Evolutionary conservation across 2,888 invertebrate species (phyloP), one percentile per base, ranked within the genome.

Genomic region (Agriopis leucophaearia): DNA sequence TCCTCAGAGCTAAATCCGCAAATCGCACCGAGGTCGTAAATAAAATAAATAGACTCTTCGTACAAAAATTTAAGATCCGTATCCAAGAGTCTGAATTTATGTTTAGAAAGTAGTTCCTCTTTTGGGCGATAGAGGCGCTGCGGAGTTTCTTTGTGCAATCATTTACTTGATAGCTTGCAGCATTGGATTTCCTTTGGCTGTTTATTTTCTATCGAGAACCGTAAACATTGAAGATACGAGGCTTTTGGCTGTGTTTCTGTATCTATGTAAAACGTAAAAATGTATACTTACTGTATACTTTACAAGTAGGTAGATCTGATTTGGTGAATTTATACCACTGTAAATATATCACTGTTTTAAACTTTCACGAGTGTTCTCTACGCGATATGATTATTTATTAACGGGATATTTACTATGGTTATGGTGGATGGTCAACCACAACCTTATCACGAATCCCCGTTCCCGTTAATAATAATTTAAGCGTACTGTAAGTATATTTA

Each of bases 181-280:
- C 57, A 58, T 58, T 58, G 64, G 58, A 64, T 57, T 64, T 64
- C 64, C 57, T 64, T 57, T 57, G 57, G 18, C 51, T 64, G 57
- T 64, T 57, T 57, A 64, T 57, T 44, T 44, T 51, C 35, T 44
- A 10, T 18, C 8, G 57, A 8, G 16, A 13, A 7, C 40, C 15
- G 57, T 45, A 40, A 63, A 52, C 51, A 51, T 52, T 38, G 51
- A 52, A 51, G 57, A 16, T 18, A 35, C 10, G 27, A 15, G 10
- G 36, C 16, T 58, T 47, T 38, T 38, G 45, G 15, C 27, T 45
- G 27, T 18, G 8, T 58, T 38, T 38, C 38, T 47, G 15, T 38
- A 35, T 27, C 5, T 13, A 57, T 35, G 27, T 45, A 45, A 44
- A 27, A 15, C 13, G n/a, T 15, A 27, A n/a, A n/a, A n/a, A n/a